These are phyloP conservation scores for Diarsia mendica DNA, from an alignment of 2,888 invertebrate species.

Conservation along the genomic window DNA sequence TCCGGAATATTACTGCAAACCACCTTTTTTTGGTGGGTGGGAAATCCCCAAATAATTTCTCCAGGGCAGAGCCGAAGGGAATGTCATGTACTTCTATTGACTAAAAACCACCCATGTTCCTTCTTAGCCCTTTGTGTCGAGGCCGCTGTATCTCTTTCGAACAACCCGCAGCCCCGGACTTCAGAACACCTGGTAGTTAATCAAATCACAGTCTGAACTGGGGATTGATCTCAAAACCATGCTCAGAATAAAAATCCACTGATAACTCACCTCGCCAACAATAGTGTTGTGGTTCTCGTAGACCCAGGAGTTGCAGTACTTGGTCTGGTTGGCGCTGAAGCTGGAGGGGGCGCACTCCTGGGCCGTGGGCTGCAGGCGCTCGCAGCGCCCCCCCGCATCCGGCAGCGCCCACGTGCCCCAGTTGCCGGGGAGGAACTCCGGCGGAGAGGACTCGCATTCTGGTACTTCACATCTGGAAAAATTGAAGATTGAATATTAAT, in stretches of 20 bases:
- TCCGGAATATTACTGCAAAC: background rate
- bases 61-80: too few species aligned
- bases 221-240: background rate
- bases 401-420: constrained; percentile 85
- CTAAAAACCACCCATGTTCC: too few species aligned
- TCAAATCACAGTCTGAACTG: background rate
- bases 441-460: constrained; percentile 82
- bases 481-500: background rate
- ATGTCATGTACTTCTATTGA: too few species aligned
- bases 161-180: too few species aligned
- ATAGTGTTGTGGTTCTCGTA: constrained; percentile 82
- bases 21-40: too few species aligned
- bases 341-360: constrained; percentile 73
- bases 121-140: too few species aligned
- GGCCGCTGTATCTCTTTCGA: too few species aligned
- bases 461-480: constrained; percentile 82
- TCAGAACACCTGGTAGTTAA: background rate
- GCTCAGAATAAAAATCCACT: too few species aligned
- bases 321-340: constrained; percentile 76
- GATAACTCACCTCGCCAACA: constrained; percentile 78
- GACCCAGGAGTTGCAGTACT: constrained; percentile 79
- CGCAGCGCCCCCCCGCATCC: constrained; percentile 75
- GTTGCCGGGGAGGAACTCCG: constrained; percentile 70
- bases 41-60: too few species aligned
- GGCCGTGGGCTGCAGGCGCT: constrained; percentile 71